Evolutionary conservation across 2,797 vertebrate genomes (phyloP), one percentile per base, ranked within the genome.

Genomic region (Caiman crocodilus): DNA sequence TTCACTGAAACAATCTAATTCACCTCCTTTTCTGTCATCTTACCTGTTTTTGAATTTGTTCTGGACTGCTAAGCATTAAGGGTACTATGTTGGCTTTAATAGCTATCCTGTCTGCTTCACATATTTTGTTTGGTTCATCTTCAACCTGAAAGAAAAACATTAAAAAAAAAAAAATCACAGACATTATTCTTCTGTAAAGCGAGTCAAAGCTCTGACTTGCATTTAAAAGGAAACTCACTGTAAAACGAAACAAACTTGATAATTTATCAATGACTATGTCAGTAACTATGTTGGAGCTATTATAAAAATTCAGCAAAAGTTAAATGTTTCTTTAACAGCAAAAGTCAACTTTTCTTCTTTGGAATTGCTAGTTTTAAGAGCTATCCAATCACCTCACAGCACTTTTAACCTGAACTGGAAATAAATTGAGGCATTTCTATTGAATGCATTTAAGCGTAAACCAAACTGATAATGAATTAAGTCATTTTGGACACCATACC

Each of bases 31-130:
- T 88, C 2, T 42, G 28, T 42, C 23, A 4, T 1, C 3, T 79
- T 97, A 99, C 99, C 99, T 99, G 99, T 95, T 99, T 99, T 75
- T 99, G 99, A 96, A 99, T 99, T 97, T 99, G 99, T 92, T 99
- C 99, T 2, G 99, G 99, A 94, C 99, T 99, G 97, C 98, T 99
- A 17, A 99, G 98, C 99, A 99, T 99, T 98, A 99, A 96, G 97
- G 99, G 99, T 28, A 99, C 98, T 90, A 99, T 99, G 96, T 99
- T 99, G 93, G 98, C 99, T 98, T 99, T 99, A 96, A 99, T 99
- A 7, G 99, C 98, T 64, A 98, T 98, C 89, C 99, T 98, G 95
- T 99, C 99, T 0, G 97, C 74, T 87, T 99, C 99, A 11, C 99
- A 99, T 73, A 99, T 99, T 98, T 99, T 99, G 96, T 99, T 99